Evolutionary conservation across 2,888 invertebrate species (phyloP), one percentile per base, ranked within the genome.

Genomic region (Amphipoea oculea): DNA sequence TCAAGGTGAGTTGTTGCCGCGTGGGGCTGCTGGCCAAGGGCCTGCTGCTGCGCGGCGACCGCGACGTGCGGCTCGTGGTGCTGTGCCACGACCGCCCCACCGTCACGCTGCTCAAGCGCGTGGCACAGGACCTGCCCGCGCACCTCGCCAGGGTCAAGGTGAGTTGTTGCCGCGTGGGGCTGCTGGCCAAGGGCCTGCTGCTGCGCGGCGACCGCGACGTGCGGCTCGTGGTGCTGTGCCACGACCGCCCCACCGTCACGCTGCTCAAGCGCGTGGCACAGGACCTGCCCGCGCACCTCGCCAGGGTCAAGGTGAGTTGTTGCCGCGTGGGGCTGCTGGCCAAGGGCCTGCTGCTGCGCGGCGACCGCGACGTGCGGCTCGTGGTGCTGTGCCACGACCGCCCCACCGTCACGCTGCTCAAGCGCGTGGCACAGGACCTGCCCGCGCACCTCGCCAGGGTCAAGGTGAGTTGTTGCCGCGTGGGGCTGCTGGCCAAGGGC

Each of bases 331-430:
- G 40, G 40, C 40, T 40, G 40, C 40, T 40, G 40, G 40, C 40
- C 40, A 4, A 4, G 40, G 40, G 40, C 3, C 40, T 40, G 40
- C 40, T 99, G 91, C 97, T 99, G 42, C 98, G 98, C 86, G 99
- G 99, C 11, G 99, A 99, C 96, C 98, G 98, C 85, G 98, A 98
- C 92, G 99, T 99, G 78, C 98, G 99, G 89, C 97, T 99, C 84
- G 99, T 99, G 62, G 99, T 99, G 76, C 97, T 99, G 79, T 99
- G 99, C 95, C 98, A 99, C 79, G 99, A 99, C 95, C 99, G 99
- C 90, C 99, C 99, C 81, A 99, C 99, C 76, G 95, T 98, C 93
- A 98, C 98, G 72, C 97, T 99, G 88, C 97, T 99, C 84, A 98
- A 99, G 93, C 98, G 99, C 89, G 99, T 99, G 42, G 98, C 98